Evolutionary conservation across 2,113 vertebrate species (phyloP).

Genomic region (Crocuta crocuta): DNA sequence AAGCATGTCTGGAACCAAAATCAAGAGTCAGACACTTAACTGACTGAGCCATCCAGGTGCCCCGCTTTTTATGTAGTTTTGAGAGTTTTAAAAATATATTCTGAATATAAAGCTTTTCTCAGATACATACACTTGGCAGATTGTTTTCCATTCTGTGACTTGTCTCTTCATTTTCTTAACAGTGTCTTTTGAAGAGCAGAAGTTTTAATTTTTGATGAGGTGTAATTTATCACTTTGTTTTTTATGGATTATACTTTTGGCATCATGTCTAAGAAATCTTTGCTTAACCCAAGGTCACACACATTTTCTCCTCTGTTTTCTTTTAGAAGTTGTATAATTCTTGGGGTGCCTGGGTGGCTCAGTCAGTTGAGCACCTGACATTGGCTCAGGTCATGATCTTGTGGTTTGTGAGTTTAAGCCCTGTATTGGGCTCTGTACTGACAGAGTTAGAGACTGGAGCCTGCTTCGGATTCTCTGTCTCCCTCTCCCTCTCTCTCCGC

Average conservation of each 20-base stretch:
- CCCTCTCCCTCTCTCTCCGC: too few relatives aligned
- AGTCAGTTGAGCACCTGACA: too few relatives aligned
- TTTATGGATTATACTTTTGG: background rate
- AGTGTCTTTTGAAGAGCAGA: background rate
- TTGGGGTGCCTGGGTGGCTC: background rate
- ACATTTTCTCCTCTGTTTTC: background rate
- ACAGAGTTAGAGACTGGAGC: too few relatives aligned
- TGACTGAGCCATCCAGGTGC: too few relatives aligned
- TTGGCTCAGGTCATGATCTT: too few relatives aligned
- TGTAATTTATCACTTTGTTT: background rate
- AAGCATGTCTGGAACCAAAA: too few relatives aligned
- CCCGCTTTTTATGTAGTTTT: background rate
- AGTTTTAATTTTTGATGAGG: conserved; percentile 28
- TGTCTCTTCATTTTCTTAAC: background rate
- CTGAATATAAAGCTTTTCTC: background rate
- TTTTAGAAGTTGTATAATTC: background rate
- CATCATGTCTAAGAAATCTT: conserved; percentile 6
- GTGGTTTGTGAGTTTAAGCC: too few relatives aligned
- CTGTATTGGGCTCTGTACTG: too few relatives aligned
- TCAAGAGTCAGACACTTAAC: too few relatives aligned
- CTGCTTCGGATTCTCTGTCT: too few relatives aligned
- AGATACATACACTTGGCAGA: background rate
- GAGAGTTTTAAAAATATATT: background rate
- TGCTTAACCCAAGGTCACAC: background rate
- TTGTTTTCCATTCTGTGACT: background rate